phyloP scores from a whole-genome alignment of 2,888 invertebrate genomes.

The Heliconius hortense region DNA sequence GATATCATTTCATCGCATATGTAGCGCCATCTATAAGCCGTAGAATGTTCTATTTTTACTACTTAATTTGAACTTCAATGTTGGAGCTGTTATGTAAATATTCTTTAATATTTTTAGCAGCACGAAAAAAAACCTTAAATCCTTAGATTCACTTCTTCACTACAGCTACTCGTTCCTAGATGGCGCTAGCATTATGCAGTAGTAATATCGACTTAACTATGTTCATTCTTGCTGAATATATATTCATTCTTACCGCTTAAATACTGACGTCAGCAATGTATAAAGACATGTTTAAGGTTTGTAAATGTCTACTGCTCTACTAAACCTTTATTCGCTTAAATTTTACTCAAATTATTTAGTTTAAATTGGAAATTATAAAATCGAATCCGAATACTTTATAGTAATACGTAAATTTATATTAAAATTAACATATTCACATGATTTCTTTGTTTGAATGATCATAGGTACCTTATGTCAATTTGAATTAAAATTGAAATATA shows the following conservation, averaged over 20 bases:
- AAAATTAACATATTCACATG: neutral
- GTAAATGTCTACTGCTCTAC: neutral
- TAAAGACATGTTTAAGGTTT: conserved; percentile 41
- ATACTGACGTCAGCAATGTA: conserved; percentile 50
- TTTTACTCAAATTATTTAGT: neutral
- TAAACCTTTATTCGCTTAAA: neutral
- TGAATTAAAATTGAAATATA: neutral
- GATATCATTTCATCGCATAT: too few species aligned
- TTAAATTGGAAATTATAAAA: too few species aligned
- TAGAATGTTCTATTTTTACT: neutral
- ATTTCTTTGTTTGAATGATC: neutral
- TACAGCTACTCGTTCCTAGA: conserved; percentile 46
- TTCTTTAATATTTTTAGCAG: neutral
- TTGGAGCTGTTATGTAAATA: neutral
- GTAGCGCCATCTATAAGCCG: neutral
- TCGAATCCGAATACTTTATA: too few species aligned
- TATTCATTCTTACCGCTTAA: conserved; percentile 44
- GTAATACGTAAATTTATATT: too few species aligned
- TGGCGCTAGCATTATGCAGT: conserved; percentile 52
- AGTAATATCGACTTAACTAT: conserved; percentile 52
- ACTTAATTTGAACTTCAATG: neutral
- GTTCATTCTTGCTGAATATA: conserved; percentile 46
- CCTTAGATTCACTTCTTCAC: neutral
- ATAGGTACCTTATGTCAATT: neutral
- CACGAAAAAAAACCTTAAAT: neutral